Evolutionary conservation across 2,888 invertebrate species (phyloP), one percentile per base, ranked within the genome.

Genomic region (Euclidia mi): DNA sequence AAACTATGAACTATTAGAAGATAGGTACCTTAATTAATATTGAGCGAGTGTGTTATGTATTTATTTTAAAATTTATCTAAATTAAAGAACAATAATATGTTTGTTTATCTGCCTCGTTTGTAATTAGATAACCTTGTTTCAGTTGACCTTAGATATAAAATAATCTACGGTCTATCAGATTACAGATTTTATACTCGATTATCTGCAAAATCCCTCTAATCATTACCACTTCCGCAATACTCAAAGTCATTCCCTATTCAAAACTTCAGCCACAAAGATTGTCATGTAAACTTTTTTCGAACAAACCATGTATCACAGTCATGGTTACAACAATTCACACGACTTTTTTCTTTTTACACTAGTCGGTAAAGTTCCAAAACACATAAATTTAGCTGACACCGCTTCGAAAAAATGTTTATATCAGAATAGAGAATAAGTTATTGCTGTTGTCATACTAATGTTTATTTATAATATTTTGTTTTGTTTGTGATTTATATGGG

Each of bases 341-440:
- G 29, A 6, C 38, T 51, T 42, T 35, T 48, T 52, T 20, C 17
- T 41, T 25, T 41, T 34, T 25, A 11, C 3, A 18, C 14, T 25
- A 31, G 41, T 28, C 25, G 25, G 11, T n/a, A 56, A 37, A 45
- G 53, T 65, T 70, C 42, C 57, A 47, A 55, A 65, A 57, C 41
- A 57, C 57, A 68, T 68, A 55, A 65, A 48, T 68, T 62, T 52
- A 38, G 46, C 45, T 57, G 62, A 68, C 57, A 37, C 61, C 25
- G 10, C 41, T 11, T 34, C 34, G 14, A 65, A 69, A 62, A 65
- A 65, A 57, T 70, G 51, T 61, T 68, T 52, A 49, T 46, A 70
- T 70, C 29, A 25, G 51, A 18, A 31, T 29, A 31, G 51, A 62
- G n/a, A n/a, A n/a, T 62, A 70, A 52, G 48, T 68, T 55, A 70